Evolutionary conservation across 1,140 invertebrate species (phyloP).

Genomic region (Neoseiulus cucumeris): DNA sequence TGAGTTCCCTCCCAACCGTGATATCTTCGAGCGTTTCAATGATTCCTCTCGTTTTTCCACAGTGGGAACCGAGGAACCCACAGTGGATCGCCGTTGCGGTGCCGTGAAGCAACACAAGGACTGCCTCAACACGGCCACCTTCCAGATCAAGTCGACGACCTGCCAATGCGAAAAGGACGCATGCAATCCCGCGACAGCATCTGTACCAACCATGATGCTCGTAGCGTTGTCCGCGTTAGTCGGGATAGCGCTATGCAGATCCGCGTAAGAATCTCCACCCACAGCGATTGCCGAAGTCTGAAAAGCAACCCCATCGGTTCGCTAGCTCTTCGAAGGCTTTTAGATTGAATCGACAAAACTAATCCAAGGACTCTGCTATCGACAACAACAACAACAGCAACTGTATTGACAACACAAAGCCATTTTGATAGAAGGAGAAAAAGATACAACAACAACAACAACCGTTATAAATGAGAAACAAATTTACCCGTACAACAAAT

Average conservation of each 20-base stretch:
- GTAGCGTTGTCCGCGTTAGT: neutral
- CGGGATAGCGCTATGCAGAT: neutral
- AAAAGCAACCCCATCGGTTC: too few relatives aligned
- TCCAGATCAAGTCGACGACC: conserved; percentile 7
- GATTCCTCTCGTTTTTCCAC: neutral
- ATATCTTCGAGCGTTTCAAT: neutral
- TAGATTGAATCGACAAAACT: neutral
- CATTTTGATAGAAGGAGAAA: too few relatives aligned
- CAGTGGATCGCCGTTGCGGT: neutral
- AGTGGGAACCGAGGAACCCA: conserved; percentile 1
- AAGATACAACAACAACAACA: too few relatives aligned
- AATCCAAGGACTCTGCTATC: neutral
- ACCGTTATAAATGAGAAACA: too few relatives aligned
- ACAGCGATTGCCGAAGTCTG: too few relatives aligned
- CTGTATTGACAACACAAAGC: too few relatives aligned
- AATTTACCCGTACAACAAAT: too few relatives aligned
- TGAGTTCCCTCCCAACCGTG: neutral
- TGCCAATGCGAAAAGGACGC: conserved; percentile 7
- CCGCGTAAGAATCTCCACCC: neutral
- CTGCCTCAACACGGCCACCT: neutral
- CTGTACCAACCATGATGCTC: neutral
- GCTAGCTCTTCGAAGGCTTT: too few relatives aligned
- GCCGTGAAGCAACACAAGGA: neutral
- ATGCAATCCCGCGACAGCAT: neutral
- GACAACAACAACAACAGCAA: neutral